Evolutionary conservation across 2,797 vertebrate species (phyloP).

Genomic region (Todus mexicanus): DNA sequence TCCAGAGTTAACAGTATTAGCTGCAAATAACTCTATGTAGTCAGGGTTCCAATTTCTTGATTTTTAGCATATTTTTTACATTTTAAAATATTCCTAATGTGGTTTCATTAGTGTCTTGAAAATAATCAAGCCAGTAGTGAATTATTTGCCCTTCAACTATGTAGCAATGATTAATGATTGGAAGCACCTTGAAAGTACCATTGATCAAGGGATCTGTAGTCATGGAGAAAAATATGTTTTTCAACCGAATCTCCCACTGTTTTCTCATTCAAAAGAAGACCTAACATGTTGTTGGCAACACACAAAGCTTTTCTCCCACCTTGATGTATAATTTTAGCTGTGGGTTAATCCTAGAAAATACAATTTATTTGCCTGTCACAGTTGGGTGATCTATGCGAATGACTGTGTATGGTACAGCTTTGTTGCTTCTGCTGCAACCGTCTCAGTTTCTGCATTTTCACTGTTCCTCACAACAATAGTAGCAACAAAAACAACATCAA

Average conservation of each 20-base stretch:
- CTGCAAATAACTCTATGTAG: not conserved
- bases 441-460: constrained; percentile 1
- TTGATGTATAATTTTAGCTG: not conserved
- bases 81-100: not conserved
- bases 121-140: not conserved
- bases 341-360: not conserved
- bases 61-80: not conserved
- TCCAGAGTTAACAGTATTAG: not conserved
- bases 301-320: not conserved
- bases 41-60: not conserved
- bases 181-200: not conserved
- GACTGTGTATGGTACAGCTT: not conserved
- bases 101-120: not conserved
- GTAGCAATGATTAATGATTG: not conserved
- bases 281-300: not conserved
- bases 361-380: not conserved
- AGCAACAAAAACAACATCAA: not conserved
- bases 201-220: not conserved
- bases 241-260: not conserved
- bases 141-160: not conserved
- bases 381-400: not conserved
- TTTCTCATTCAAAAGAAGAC: not conserved
- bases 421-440: not conserved
- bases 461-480: not conserved
- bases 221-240: not conserved